Base-by-base conservation (phyloP, 2,888 invertebrate species). In the Molorchus minor region DNA sequence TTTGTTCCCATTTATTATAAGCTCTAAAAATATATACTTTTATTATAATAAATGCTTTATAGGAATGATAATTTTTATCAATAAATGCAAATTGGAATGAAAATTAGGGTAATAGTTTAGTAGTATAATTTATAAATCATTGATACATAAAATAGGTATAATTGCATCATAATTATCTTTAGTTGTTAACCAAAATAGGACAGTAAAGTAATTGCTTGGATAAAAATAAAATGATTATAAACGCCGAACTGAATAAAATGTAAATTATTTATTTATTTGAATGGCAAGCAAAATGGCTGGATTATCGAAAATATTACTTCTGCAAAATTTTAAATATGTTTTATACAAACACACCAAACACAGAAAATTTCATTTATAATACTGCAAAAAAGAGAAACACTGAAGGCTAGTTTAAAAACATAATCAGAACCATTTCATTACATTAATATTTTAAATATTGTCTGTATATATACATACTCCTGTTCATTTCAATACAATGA, bases 31-130 rank as follows among this genome's bases (percentile, higher is more conserved):
- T 51, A 15, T 29, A 33, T 33, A 43, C 38, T 30, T 38, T 36
- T 15, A 45, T 45, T 21, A 49, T 46, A 4, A 36, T 33, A 33
- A 33, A 33, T 33, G 57, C 40, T 20, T 3, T 55, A 41, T 15
- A 21, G 46, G 49, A 54, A 56, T 56, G 45, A 35, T 44, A 20
- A 12, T 41, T 35, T 52, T 30, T 15, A 38, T 21, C 44, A 25
- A 38, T 65, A 65, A 65, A 65, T 65, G 64, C 64, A 47, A 45
- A 40, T 52, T 30, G 62, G 62, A 65, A 65, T 65, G 62, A 19
- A 60, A 25, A 16, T 10, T 38, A 10, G 44, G 17, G 21, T 17
- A 17, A 19, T 45, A 56, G 13, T 29, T 49, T 12, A 10, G 43
- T 8, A 43, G n/a, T 21, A 43, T 25, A 47, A 36, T 44, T 25